Percentiles rank a stretch among this genome's conserved stretches.
These are phyloP conservation scores for Atlantisia rogersi DNA, from an alignment of 2,113 vertebrate genomes.

Conservation along the genomic window DNA sequence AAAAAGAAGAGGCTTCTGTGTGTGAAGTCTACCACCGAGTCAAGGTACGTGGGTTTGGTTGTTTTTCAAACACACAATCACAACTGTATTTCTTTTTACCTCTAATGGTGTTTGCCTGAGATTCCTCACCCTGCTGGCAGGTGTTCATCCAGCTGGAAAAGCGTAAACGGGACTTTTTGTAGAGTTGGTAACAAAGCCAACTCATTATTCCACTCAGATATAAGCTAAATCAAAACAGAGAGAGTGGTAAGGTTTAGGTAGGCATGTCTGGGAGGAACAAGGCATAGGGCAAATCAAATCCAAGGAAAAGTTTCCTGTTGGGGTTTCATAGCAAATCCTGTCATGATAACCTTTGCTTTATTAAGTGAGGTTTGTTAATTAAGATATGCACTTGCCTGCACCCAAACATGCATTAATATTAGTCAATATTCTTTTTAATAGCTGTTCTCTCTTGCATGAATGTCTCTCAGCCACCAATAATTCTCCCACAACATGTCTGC, in stretches of 20 bases:
- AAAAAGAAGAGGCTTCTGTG: neutral
- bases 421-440: conserved; percentile 42
- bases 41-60: neutral
- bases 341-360: neutral
- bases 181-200: neutral
- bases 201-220: neutral
- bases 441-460: neutral
- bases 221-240: neutral
- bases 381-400: neutral
- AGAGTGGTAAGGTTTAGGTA: neutral
- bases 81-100: neutral
- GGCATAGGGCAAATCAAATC: neutral
- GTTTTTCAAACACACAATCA: neutral
- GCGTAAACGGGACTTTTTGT: rapidly evolving
- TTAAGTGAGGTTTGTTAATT: neutral
- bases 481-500: conserved; percentile 36
- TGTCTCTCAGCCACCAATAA: conserved; percentile 8
- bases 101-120: neutral
- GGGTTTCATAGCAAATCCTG: neutral
- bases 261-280: neutral
- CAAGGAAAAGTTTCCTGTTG: neutral
- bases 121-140: neutral
- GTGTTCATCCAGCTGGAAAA: conserved; percentile 17
- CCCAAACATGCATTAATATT: conserved; percentile 8
- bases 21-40: neutral